Base-by-base conservation (phyloP, 2,888 invertebrate genomes). In the Cephus pygmeus region DNA sequence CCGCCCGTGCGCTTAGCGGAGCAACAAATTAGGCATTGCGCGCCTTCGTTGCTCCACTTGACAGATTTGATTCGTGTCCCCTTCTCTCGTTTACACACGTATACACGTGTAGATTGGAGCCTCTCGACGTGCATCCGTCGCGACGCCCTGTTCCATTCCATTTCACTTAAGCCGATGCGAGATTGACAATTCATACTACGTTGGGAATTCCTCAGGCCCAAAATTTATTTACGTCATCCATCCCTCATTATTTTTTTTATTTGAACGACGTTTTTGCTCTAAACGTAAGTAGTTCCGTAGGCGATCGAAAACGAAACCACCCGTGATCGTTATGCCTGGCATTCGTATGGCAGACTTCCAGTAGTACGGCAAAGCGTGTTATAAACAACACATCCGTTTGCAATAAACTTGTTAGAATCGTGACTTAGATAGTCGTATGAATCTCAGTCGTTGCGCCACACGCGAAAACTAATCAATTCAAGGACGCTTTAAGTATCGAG, bases 361-460 rank as follows among this genome's bases (percentile, higher is more conserved):
- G 83, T 81, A 81, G 81, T 81, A 80, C 73, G 34, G 34, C 9
- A 77, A 79, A 73, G 78, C 81, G 79, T 69, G 12, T 82, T 85
- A 80, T 82, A 85, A 86, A 83, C 84, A 84, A 86, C 84, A 82
- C 80, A 83, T 85, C 83, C 83, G 83, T 79, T 84, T 79, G 80
- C 80, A 83, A 82, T 82, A 82, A 83, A 83, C 82, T 81, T 81
- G 80, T 80, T 79, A 78, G 76, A 79, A 79, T 79, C 79, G 80
- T 77, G 75, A 77, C 74, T 76, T 68, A 12, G 77, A 79, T 75
- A 73, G 71, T 35, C 34, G n/a, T 35, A 30, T 33, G 34, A 71
- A 36, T 69, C 76, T 35, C 36, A 77, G 56, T 75, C 35, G 40
- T n/a, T 78, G 76, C 77, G 69, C 76, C 75, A 75, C 40, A 73